Evolutionary conservation across 2,113 vertebrate genomes (phyloP).

Genomic region (Progne subis): DNA sequence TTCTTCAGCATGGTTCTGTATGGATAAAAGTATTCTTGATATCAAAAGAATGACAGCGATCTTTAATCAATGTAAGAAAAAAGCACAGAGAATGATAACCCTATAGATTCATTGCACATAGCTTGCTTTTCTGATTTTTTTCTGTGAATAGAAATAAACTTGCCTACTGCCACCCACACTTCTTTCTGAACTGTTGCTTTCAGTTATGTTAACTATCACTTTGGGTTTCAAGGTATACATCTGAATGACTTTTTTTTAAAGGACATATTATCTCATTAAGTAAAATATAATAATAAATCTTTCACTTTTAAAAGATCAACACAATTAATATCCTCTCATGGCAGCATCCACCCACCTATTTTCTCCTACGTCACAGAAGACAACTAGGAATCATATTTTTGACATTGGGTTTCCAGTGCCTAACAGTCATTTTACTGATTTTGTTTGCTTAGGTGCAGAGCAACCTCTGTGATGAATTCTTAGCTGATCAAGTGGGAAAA

Average conservation of each 20-base stretch:
- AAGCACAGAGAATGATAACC: background rate
- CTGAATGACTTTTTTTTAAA: background rate
- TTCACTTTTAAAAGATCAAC: background rate
- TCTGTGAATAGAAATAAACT: background rate
- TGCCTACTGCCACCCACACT: background rate
- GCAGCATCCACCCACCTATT: too few relatives aligned
- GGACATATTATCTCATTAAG: rapidly evolving
- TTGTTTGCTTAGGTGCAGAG: background rate
- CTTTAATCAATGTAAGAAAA: background rate
- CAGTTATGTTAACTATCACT: background rate
- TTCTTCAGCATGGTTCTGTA: background rate
- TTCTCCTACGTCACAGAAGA: background rate
- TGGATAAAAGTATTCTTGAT: background rate
- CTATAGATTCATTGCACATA: background rate
- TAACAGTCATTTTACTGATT: background rate
- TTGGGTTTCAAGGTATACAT: background rate
- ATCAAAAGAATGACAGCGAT: background rate
- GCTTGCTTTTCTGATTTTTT: background rate
- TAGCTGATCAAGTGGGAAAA: background rate
- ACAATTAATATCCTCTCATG: background rate
- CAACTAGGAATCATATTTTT: background rate
- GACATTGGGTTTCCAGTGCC: background rate
- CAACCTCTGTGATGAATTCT: background rate
- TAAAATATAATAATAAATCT: background rate
- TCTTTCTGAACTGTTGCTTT: background rate